Conservation (phyloP, 2,797 vertebrate species). For the Sparus aurata region DNA sequence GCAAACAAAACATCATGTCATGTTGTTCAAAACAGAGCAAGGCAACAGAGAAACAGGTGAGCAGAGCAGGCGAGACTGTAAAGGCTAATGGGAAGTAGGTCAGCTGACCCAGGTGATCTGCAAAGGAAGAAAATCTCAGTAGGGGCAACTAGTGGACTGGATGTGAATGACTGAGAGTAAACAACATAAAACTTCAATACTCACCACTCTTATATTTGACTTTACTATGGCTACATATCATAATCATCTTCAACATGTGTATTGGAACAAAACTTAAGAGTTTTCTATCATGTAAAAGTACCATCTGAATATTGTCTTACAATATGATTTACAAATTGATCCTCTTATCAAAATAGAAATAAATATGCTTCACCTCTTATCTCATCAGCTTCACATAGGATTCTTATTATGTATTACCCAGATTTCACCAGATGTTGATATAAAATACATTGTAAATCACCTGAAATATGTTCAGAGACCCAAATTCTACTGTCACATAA, state of each 20-base stretch:
- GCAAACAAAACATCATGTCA: background rate
- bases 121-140: background rate
- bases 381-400: background rate
- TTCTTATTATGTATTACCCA: background rate
- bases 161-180: background rate
- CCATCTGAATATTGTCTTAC: no score
- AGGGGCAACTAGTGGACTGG: constrained; percentile 21
- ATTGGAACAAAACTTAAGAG: background rate
- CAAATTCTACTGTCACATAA: background rate
- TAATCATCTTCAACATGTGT: no score
- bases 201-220: background rate
- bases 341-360: no score
- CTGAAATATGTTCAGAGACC: background rate
- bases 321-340: background rate
- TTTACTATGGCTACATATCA: background rate
- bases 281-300: no score
- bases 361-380: background rate
- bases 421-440: no score
- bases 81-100: background rate
- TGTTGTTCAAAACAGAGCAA: background rate
- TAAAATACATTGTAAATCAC: no score
- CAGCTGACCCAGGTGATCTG: background rate
- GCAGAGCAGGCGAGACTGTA: background rate
- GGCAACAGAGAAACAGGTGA: background rate
- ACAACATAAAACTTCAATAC: background rate